Conservation (phyloP, 2,888 invertebrate species). For the Xanthostigma xanthostigma region DNA sequence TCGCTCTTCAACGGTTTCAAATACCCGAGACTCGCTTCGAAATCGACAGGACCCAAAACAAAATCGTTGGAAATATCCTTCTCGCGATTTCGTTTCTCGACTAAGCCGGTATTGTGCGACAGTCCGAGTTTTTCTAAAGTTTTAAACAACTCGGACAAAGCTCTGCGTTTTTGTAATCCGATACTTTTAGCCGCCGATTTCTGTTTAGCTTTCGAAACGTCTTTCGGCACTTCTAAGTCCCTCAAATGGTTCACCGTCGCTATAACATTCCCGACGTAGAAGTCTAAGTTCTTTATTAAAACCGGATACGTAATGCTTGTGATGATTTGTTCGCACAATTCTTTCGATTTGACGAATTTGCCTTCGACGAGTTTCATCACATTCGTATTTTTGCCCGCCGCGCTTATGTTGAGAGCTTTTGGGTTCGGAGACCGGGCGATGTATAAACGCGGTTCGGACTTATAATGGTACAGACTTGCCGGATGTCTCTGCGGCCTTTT, state of each 20-base stretch:
- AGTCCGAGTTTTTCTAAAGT: slow-evolving; percentile 57
- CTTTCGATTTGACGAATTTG: slow-evolving; percentile 42
- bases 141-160: slow-evolving; percentile 75
- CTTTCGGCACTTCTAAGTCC: slow-evolving; percentile 34
- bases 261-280: slow-evolving; percentile 47
- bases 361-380: slow-evolving; percentile 11
- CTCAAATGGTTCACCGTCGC: slow-evolving; percentile 54
- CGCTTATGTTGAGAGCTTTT: too few species aligned
- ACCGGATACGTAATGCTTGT: slow-evolving; percentile 38
- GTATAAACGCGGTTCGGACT: slow-evolving; percentile 27
- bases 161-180: slow-evolving; percentile 71
- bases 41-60: slow-evolving; percentile 52
- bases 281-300: slow-evolving; percentile 46
- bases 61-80: slow-evolving; percentile 41
- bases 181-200: slow-evolving; percentile 66
- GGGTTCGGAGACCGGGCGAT: too few species aligned
- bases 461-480: slow-evolving; percentile 32
- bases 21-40: slow-evolving; percentile 40
- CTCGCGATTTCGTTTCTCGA: slow-evolving; percentile 35
- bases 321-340: slow-evolving; percentile 48
- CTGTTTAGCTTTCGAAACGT: slow-evolving; percentile 46
- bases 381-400: too few species aligned
- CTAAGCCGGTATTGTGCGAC: slow-evolving; percentile 65
- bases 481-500: slow-evolving; percentile 40
- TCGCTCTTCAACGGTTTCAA: slow-evolving; percentile 31